Conservation (phyloP, 2,113 vertebrate genomes). For the Elephantulus edwardii region DNA sequence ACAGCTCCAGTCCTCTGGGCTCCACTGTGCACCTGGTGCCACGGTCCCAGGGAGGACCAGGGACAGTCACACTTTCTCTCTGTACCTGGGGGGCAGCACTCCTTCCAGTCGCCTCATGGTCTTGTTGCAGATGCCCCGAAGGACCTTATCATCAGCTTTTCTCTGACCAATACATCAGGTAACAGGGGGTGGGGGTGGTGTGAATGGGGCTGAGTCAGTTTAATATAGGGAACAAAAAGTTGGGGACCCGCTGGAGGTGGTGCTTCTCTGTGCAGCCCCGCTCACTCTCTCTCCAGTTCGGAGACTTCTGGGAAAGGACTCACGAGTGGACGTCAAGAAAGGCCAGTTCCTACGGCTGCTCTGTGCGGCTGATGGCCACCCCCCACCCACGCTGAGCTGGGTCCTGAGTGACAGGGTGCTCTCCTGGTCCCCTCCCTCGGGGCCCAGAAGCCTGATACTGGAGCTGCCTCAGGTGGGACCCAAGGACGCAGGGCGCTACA, state of each 20-base stretch:
- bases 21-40: fast-evolving
- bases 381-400: slow-evolving; percentile 49
- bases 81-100: neutral
- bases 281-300: neutral
- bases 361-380: slow-evolving; percentile 47
- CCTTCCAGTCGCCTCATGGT: neutral
- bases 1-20: too few species aligned
- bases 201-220: fast-evolving
- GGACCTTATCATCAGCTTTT: neutral
- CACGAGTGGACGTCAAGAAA: neutral
- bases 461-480: neutral
- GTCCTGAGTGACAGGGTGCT: neutral
- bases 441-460: neutral
- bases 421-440: neutral
- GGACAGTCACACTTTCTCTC: neutral
- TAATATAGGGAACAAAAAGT: neutral
- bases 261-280: fast-evolving
- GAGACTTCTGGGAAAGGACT: neutral
- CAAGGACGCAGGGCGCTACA: slow-evolving; percentile 52
- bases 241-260: fast-evolving
- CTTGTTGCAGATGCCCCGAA: slow-evolving; percentile 62
- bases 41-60: neutral
- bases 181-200: neutral
- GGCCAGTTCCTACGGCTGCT: slow-evolving; percentile 63
- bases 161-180: neutral